phyloP scores from a whole-genome alignment of 2,113 vertebrate genomes.

The Pelusios castaneus region DNA sequence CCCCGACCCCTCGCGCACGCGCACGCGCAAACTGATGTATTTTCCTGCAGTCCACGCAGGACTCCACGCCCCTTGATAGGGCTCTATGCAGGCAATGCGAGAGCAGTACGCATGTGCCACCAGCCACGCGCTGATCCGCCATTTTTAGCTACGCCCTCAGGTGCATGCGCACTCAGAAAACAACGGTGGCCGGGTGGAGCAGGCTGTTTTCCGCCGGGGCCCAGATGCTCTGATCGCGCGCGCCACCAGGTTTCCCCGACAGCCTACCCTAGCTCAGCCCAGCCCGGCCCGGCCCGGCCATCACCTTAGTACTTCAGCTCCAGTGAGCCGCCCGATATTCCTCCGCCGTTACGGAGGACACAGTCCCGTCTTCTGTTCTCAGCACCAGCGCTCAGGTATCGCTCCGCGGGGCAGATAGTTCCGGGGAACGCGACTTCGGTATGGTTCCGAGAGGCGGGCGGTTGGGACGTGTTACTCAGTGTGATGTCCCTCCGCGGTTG shows the following conservation, averaged over 20 bases:
- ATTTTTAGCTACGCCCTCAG: not conserved
- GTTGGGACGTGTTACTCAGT: not conserved
- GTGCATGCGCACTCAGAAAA: not conserved
- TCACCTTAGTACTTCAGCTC: not conserved
- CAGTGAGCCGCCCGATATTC: not conserved
- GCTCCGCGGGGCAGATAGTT: not conserved
- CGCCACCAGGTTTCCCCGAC: no score
- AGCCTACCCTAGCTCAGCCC: no score
- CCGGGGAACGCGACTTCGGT: not conserved
- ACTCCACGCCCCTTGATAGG: not conserved
- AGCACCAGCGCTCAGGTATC: not conserved
- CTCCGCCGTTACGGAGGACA: not conserved
- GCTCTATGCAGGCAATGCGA: not conserved
- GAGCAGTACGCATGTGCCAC: not conserved
- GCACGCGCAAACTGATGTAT: not conserved
- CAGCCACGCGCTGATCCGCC: not conserved
- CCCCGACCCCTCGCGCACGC: not conserved
- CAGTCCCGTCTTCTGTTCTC: not conserved
- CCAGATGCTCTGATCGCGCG: not conserved
- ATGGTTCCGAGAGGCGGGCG: not conserved
- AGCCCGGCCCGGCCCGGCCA: no score
- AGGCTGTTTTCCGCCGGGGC: not conserved
- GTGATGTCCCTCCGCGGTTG: not conserved
- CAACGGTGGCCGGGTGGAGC: conserved; percentile 30
- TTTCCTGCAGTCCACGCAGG: no score